Evolutionary conservation across 2,797 vertebrate genomes (phyloP).

Genomic region (Urosaurus nigricauda): DNA sequence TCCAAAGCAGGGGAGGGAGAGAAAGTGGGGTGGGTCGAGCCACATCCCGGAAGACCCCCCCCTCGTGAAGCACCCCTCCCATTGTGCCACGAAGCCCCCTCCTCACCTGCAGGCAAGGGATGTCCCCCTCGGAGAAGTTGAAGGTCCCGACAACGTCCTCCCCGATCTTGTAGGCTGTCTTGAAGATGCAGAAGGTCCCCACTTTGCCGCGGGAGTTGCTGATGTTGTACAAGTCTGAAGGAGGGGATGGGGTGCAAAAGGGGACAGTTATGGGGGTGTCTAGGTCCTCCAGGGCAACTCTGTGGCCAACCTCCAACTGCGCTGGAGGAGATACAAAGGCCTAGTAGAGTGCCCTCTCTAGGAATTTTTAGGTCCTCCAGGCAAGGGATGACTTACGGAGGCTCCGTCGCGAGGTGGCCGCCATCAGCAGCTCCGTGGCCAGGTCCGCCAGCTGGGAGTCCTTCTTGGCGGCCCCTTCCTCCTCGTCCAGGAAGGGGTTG

Average conservation of each 20-base stretch:
- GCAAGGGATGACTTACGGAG: conserved; percentile 83
- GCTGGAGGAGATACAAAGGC: too few relatives aligned
- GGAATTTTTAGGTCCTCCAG: too few relatives aligned
- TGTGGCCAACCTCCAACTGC: too few relatives aligned
- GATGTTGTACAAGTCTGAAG: conserved; percentile 94
- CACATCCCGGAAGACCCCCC: fast-evolving
- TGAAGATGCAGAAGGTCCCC: conserved; percentile 97
- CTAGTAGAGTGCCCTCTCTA: too few relatives aligned
- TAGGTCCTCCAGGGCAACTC: too few relatives aligned
- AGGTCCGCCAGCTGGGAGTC: conserved; percentile 89
- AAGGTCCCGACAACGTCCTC: conserved; percentile 96
- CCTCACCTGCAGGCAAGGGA: conserved; percentile 94
- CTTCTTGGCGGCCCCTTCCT: conserved; percentile 88
- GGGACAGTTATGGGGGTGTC: too few relatives aligned
- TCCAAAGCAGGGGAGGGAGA: fast-evolving
- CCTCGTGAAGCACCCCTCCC: fast-evolving
- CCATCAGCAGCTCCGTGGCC: conserved; percentile 94
- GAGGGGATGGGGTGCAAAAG: too few relatives aligned
- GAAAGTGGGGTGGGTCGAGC: background rate
- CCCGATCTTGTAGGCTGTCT: conserved; percentile 94
- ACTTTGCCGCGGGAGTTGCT: conserved; percentile 94
- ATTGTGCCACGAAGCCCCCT: background rate
- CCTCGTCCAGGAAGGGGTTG: conserved; percentile 96
- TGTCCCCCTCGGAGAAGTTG: conserved; percentile 94
- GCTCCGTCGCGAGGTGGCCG: conserved; percentile 91